These are phyloP conservation scores for Acanthornis magna DNA, from an alignment of 2,797 vertebrate genomes.

Conservation along the genomic window DNA sequence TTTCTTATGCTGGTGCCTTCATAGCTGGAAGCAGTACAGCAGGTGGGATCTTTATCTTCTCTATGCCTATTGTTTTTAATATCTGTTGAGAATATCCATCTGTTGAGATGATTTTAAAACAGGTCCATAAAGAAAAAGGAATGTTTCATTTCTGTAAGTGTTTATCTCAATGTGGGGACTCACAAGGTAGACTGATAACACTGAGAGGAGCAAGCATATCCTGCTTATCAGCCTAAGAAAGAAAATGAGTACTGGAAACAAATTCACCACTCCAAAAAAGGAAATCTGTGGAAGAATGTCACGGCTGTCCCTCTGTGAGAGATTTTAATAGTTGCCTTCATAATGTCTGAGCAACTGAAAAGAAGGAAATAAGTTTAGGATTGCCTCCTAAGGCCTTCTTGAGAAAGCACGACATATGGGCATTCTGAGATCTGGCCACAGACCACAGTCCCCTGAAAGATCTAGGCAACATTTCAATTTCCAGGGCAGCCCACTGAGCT, in stretches of 20 bases:
- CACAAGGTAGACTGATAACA: background rate
- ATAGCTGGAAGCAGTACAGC: background rate
- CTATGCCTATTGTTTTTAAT: too few relatives aligned
- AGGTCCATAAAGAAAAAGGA: background rate
- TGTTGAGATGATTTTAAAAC: background rate
- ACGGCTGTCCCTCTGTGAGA: background rate
- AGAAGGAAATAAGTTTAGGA: background rate
- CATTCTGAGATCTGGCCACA: background rate
- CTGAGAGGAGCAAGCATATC: background rate
- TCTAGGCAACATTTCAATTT: conserved; percentile 7
- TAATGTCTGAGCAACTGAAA: background rate
- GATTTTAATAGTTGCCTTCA: background rate
- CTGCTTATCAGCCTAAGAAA: background rate
- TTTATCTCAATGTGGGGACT: background rate
- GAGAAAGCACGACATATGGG: background rate
- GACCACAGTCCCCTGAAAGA: background rate
- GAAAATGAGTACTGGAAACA: background rate
- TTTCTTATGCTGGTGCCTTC: background rate
- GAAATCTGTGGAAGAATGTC: background rate
- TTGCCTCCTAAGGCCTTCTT: background rate
- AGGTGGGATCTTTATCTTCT: background rate
- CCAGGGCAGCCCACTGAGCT: background rate
- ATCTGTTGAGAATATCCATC: background rate
- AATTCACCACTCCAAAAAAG: background rate
- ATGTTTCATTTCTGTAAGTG: background rate